Conservation (phyloP, 1,140 invertebrate genomes). For the Lordiphosa stackelbergi region DNA sequence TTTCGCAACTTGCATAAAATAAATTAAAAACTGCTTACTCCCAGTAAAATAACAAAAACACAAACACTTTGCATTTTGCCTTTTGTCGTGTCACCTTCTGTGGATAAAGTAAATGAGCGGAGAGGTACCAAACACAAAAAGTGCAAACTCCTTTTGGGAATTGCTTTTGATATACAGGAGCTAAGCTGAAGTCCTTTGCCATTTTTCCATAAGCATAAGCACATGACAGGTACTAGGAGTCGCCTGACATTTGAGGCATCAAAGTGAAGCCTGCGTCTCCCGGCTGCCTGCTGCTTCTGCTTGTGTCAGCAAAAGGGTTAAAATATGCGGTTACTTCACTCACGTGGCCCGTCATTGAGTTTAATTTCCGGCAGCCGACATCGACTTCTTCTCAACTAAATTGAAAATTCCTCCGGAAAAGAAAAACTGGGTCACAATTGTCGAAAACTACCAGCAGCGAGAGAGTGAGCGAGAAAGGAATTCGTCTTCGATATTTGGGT, state of each 20-base stretch:
- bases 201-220: conserved; percentile 53
- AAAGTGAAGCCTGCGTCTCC: conserved; percentile 18
- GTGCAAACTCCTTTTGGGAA: conserved; percentile 32
- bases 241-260: conserved; percentile 33
- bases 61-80: conserved; percentile 54
- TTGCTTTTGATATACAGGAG: conserved; percentile 58
- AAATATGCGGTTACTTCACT: conserved; percentile 37
- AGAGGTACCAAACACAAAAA: background rate
- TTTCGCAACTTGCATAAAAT: conserved; percentile 66
- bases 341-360: conserved; percentile 60
- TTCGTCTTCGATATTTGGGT: conserved; percentile 56
- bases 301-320: conserved; percentile 58
- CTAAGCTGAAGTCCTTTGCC: conserved; percentile 36
- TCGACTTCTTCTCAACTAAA: conserved; percentile 24
- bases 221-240: conserved; percentile 48
- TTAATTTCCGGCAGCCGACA: conserved; percentile 62
- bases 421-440: conserved; percentile 57
- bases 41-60: conserved; percentile 6
- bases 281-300: conserved; percentile 16
- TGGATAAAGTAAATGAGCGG: conserved; percentile 34
- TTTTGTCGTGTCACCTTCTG: conserved; percentile 49
- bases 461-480: conserved; percentile 5
- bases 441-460: conserved; percentile 41
- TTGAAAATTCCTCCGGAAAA: conserved; percentile 55
- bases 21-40: conserved; percentile 64